phyloP scores from a whole-genome alignment of 2,797 vertebrate genomes.

The Nannoperca australis region DNA sequence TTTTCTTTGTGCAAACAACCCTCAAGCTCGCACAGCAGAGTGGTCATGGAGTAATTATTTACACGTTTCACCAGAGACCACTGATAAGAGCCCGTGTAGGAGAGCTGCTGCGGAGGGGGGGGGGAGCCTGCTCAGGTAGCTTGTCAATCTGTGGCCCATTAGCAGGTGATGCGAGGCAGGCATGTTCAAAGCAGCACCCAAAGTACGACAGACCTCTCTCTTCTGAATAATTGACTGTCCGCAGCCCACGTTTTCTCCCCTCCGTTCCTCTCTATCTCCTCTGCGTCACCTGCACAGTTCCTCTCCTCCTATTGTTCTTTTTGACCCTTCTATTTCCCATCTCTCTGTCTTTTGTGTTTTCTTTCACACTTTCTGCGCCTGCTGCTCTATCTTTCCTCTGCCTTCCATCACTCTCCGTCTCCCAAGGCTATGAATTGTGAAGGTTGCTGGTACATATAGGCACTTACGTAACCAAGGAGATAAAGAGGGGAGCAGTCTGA shows the following conservation, averaged over 20 bases:
- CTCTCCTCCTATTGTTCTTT: constrained; percentile 34
- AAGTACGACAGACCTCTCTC: constrained; percentile 51
- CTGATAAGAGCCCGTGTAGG: constrained; percentile 58
- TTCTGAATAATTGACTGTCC: constrained; percentile 76
- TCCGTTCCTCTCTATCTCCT: constrained; percentile 36
- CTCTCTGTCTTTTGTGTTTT: constrained; percentile 23
- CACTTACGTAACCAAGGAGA: constrained; percentile 50
- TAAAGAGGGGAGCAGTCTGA: constrained; percentile 35
- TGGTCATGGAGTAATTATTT: constrained; percentile 76
- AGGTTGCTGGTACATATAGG: constrained; percentile 51
- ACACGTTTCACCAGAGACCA: constrained; percentile 67
- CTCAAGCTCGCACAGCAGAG: constrained; percentile 59
- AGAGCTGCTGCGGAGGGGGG: background rate
- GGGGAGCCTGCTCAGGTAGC: constrained; percentile 59
- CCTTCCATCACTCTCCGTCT: constrained; percentile 18
- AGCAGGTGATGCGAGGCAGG: constrained; percentile 66
- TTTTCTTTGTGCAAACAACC: constrained; percentile 71
- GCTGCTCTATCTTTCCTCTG: constrained; percentile 6
- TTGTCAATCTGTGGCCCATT: constrained; percentile 71
- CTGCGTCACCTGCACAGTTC: constrained; percentile 36
- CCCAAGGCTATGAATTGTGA: constrained; percentile 45
- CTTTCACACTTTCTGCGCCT: constrained; percentile 7
- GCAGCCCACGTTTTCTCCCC: constrained; percentile 27
- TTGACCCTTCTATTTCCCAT: background rate
- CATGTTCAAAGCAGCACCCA: constrained; percentile 68